phyloP scores from a whole-genome alignment of 2,797 vertebrate genomes.

The Cyprinodon diabolis region DNA sequence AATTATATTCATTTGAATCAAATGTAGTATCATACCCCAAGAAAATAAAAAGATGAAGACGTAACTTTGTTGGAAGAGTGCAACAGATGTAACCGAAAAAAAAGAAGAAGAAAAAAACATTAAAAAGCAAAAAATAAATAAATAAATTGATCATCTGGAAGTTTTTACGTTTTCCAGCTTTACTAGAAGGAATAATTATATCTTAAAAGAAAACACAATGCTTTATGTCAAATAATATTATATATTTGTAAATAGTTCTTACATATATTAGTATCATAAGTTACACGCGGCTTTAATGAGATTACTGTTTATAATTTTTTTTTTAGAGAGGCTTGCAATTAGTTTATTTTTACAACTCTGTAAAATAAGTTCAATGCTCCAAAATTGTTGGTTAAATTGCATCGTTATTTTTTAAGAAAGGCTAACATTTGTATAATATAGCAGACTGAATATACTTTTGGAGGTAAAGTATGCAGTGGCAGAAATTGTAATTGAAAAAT shows the following conservation, averaged over 20 bases:
- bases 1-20: background rate
- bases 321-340: constrained; percentile 33
- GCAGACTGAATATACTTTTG: background rate
- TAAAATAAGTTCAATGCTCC: constrained; percentile 57
- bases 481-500: background rate
- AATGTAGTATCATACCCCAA: background rate
- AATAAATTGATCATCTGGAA: background rate
- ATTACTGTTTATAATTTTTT: constrained; percentile 28
- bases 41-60: background rate
- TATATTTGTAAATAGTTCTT: constrained; percentile 30
- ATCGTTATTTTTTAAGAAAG: constrained; percentile 7
- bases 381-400: constrained; percentile 58
- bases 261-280: constrained; percentile 21
- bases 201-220: constrained; percentile 38
- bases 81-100: background rate
- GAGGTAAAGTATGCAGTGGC: background rate
- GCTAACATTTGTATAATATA: no score
- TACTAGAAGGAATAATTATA: background rate
- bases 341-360: constrained; percentile 47
- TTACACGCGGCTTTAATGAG: constrained; percentile 25
- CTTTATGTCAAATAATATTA: constrained; percentile 9
- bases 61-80: background rate
- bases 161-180: background rate
- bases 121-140: background rate
- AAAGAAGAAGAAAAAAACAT: background rate